Evolutionary conservation across 1,140 invertebrate genomes (phyloP).

Genomic region (Ceratina australensis): DNA sequence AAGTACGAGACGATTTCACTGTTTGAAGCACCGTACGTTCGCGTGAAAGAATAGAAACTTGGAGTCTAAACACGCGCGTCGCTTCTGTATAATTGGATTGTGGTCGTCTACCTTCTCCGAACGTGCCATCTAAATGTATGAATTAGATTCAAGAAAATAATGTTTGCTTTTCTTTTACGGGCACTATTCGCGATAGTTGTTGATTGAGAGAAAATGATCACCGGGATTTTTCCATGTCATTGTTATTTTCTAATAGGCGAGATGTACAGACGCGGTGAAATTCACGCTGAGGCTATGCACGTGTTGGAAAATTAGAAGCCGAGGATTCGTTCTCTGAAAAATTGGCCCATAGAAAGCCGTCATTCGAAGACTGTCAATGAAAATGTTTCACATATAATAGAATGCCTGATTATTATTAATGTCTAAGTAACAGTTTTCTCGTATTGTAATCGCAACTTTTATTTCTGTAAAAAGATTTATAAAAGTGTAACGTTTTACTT

Average conservation of each 20-base stretch:
- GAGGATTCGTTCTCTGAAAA: conserved; percentile 35
- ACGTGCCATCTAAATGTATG: background rate
- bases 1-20: conserved; percentile 20
- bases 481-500: no score
- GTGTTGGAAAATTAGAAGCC: conserved; percentile 43
- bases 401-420: background rate
- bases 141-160: no score
- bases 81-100: background rate
- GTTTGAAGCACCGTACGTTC: no score
- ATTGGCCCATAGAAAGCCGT: conserved; percentile 36
- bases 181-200: background rate
- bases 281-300: conserved; percentile 23
- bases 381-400: conserved; percentile 2
- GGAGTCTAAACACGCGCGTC: background rate
- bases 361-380: conserved; percentile 30
- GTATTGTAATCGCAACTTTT: no score
- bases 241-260: conserved; percentile 38
- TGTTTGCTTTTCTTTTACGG: background rate
- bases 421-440: no score
- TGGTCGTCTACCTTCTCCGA: background rate
- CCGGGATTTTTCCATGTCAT: conserved; percentile 9
- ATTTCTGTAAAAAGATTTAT: no score
- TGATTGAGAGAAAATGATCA: background rate
- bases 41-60: background rate
- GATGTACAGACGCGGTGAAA: conserved; percentile 41